Evolutionary conservation across 2,888 invertebrate species (phyloP).

Genomic region (Norana najaformis): DNA sequence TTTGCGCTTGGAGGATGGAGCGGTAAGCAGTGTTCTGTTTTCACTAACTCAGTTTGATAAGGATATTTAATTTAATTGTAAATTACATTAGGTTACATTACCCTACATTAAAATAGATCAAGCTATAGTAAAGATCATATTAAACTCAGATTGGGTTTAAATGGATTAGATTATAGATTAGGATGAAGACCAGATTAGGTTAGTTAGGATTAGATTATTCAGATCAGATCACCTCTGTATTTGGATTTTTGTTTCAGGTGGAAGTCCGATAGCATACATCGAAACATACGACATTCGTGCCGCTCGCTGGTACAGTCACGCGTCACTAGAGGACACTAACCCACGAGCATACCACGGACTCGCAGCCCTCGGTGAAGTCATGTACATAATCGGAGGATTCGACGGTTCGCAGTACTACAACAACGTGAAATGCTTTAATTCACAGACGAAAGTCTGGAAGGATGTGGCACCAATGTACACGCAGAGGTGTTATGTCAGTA

Average conservation of each 20-base stretch:
- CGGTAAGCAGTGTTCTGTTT: slow-evolving; percentile 61
- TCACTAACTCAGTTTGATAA: background rate
- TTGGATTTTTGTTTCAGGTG: slow-evolving; percentile 71
- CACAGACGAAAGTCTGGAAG: slow-evolving; percentile 55
- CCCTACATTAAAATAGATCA: no score
- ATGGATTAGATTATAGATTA: no score
- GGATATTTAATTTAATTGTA: background rate
- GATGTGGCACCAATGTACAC: slow-evolving; percentile 64
- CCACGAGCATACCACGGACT: slow-evolving; percentile 80
- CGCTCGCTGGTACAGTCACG: slow-evolving; percentile 75
- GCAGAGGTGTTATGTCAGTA: slow-evolving; percentile 70
- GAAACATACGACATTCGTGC: slow-evolving; percentile 66
- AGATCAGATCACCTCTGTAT: slow-evolving; percentile 61
- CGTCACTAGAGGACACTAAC: slow-evolving; percentile 69
- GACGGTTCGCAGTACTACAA: slow-evolving; percentile 64
- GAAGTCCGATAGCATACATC: slow-evolving; percentile 66
- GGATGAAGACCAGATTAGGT: no score
- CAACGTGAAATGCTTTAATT: slow-evolving; percentile 60
- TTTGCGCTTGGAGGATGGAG: slow-evolving; percentile 65
- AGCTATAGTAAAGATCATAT: no score
- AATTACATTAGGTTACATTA: no score
- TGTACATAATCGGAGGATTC: slow-evolving; percentile 64
- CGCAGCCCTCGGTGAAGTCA: slow-evolving; percentile 54
- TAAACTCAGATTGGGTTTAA: no score
- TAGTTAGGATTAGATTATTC: background rate